Base-by-base conservation (phyloP, 2,888 invertebrate genomes). In the Oscheius sp. region DNA sequence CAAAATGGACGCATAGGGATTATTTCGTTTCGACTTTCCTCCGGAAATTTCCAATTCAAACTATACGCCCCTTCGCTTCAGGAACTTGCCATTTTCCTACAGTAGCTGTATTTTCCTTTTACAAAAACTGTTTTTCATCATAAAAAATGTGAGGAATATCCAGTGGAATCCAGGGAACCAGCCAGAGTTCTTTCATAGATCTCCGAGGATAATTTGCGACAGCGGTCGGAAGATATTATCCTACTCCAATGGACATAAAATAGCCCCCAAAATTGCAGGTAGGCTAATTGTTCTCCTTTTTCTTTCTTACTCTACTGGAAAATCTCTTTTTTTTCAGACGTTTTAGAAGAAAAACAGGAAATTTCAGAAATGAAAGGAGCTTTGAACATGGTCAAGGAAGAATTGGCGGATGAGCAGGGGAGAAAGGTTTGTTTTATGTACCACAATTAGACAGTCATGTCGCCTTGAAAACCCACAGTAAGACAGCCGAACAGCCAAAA, bases 301-400 rank as follows among this genome's bases (percentile, higher is more conserved):
- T 35, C 35, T 35, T n/a, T n/a, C n/a, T n/a, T n/a, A 43, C 45
- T 43, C 45, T 21, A 2, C 7, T 9, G 43, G 41, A 21, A 21
- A 2, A 1, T 7, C 27, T n/a, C 58, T 43, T 43, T 43, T 43
- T 43, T 43, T 43, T 43, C 45, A 12, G 16, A 12, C 23, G 18
- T 25, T 55, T 23, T n/a, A 53, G 16, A 53, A 12, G n/a, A n/a
- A n/a, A n/a, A n/a, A n/a, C n/a, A n/a, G n/a, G n/a, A n/a, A n/a
- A n/a, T 46, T n/a, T 52, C 25, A 13, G n/a, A 49, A n/a, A 71
- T 71, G 71, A 71, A 71, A 46, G 71, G 61, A 29, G 16, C 45
- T 21, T 61, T 71, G 21, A 61, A 71, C 35, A 61, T 71, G 49
- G 71, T 71, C 29, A 59, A 61, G 45, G 61, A 71, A 41, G 71